Evolutionary conservation across 2,888 invertebrate species (phyloP), one percentile per base, ranked within the genome.

Genomic region (Axea sp.): DNA sequence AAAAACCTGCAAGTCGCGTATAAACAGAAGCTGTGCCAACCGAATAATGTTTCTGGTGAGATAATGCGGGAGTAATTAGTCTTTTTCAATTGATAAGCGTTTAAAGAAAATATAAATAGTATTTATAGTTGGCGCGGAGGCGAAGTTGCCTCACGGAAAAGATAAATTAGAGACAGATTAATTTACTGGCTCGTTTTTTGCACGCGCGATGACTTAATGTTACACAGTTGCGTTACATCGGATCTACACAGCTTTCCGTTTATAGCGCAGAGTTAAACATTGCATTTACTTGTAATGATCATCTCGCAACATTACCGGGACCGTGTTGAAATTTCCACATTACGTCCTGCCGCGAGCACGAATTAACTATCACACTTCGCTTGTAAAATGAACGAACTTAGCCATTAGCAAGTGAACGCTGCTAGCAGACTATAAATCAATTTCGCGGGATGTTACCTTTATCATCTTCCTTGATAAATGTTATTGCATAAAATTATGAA

Each of bases 231-330:
- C 6, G n/a, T n/a, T n/a, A n/a, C n/a, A 8, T 7, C 57, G 43
- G 24, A 9, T 30, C 30, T 37, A 28, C 41, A 41, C 33, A 33
- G 35, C n/a, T 17, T 45, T 11, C 45, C 33, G 35, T 59, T 59
- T 59, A 59, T 45, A 59, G 35, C 45, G 14, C n/a, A n/a, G 19
- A 35, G 45, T 35, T 59, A 57, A 57, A 43, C 57, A 43, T 43
- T 26, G 45, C 45, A 35, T 59, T 43, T 45, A 59, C 35, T 35
- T 11, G 59, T 45, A 45, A 59, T 45, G 28, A 45, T 22, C 26
- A 37, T 35, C 60, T 35, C 9, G 47, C 15, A 19, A 26, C 26
- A 19, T 35, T 31, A 19, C 57, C 14, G 1, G 55, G 19, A 39
- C 28, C 43, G 26, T 30, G 47, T 14, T 37, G 33, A 47, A 60